phyloP scores from a whole-genome alignment of 2,888 invertebrate genomes.

The Zele albiditarsus region DNA sequence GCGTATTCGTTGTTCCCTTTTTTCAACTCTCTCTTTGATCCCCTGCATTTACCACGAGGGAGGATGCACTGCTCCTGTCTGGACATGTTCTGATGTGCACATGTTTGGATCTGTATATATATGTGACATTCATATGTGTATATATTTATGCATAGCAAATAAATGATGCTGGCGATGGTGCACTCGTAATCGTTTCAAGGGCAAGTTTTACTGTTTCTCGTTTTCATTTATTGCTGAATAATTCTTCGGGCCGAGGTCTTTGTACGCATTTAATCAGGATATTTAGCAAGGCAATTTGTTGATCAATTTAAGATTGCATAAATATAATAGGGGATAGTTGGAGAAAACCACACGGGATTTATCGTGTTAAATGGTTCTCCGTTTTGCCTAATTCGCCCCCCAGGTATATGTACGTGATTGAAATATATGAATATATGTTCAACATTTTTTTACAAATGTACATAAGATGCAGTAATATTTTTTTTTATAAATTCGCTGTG shows the following conservation, averaged over 20 bases:
- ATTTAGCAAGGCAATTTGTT: constrained; percentile 16
- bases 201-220: constrained; percentile 11
- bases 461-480: too few species aligned
- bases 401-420: too few species aligned
- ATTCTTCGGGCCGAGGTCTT: constrained; percentile 14
- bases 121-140: constrained; percentile 34
- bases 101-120: neutral
- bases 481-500: too few species aligned
- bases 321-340: too few species aligned
- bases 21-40: neutral
- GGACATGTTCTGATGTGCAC: constrained; percentile 21
- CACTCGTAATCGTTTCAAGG: constrained; percentile 21
- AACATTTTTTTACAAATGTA: too few species aligned
- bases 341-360: too few species aligned
- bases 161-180: neutral
- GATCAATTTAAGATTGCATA: constrained; percentile 5
- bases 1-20: neutral
- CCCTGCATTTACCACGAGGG: neutral
- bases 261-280: neutral
- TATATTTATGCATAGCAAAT: neutral
- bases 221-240: neutral
- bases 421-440: too few species aligned
- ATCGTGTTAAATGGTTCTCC: too few species aligned
- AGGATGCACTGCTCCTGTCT: constrained; percentile 21
- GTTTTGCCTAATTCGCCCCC: too few species aligned